These are phyloP conservation scores for Drosophila micromelanica DNA, from an alignment of 1,140 invertebrate species.

Conservation along the genomic window DNA sequence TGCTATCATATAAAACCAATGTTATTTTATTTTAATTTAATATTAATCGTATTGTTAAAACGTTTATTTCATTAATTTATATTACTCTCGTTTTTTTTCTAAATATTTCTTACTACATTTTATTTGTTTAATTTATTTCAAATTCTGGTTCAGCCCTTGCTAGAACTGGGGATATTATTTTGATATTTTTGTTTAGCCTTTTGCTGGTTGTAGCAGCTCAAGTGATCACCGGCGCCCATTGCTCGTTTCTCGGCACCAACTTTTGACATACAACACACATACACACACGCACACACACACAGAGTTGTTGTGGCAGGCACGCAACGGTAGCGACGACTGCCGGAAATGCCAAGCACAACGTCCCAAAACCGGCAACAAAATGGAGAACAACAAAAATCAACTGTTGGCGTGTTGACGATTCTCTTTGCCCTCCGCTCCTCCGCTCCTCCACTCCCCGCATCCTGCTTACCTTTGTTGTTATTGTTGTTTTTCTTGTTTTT, in stretches of 20 bases:
- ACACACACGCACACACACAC: conserved; percentile 9
- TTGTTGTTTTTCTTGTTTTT: conserved; percentile 13
- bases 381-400: conserved; percentile 67
- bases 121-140: neutral
- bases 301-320: conserved; percentile 64
- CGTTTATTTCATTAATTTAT: too few relatives aligned
- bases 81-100: too few relatives aligned
- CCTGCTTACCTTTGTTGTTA: conserved; percentile 4
- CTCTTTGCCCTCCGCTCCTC: conserved; percentile 21
- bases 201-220: conserved; percentile 3
- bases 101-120: neutral
- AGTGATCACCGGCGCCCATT: conserved; percentile 3
- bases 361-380: conserved; percentile 50
- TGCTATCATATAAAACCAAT: too few relatives aligned
- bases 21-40: too few relatives aligned
- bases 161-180: conserved; percentile 20
- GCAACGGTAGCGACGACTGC: conserved; percentile 65
- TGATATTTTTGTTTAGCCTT: conserved; percentile 45
- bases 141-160: neutral
- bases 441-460: neutral
- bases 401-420: conserved; percentile 81
- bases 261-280: conserved; percentile 47
- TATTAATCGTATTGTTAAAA: too few relatives aligned
- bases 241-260: conserved; percentile 41
- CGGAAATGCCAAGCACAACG: conserved; percentile 77